phyloP scores from a whole-genome alignment of 2,797 vertebrate species.

The Sebastes cheni region DNA sequence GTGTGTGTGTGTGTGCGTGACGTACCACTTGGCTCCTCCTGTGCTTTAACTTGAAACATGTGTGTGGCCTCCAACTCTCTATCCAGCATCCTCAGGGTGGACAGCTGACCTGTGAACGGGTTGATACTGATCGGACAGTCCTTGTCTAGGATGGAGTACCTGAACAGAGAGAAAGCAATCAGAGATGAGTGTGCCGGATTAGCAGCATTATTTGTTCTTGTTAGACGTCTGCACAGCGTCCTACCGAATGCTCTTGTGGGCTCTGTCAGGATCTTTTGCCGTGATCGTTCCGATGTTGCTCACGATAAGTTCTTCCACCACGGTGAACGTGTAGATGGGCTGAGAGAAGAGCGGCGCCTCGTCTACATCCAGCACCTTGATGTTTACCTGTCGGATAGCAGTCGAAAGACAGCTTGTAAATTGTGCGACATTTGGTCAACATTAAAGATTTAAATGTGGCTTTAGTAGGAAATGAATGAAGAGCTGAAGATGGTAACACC shows the following conservation, averaged over 20 bases:
- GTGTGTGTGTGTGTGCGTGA: not conserved
- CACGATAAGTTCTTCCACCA: conserved; percentile 81
- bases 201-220: not conserved
- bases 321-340: conserved; percentile 82
- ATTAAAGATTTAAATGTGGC: not conserved
- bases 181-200: not conserved
- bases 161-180: conserved; percentile 27
- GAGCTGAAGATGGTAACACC: not conserved
- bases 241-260: conserved; percentile 84
- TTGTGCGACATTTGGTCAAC: not conserved
- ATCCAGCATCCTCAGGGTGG: conserved; percentile 73
- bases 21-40: conserved; percentile 75
- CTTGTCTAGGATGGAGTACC: conserved; percentile 76
- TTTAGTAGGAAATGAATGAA: not conserved
- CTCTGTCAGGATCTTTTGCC: conserved; percentile 87
- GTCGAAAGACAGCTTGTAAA: not conserved
- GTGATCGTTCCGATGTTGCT: conserved; percentile 80
- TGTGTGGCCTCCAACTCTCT: conserved; percentile 70
- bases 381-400: conserved; percentile 64
- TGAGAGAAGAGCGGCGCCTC: conserved; percentile 89
- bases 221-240: not conserved
- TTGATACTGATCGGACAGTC: conserved; percentile 74
- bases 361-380: conserved; percentile 88
- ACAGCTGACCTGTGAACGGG: conserved; percentile 68
- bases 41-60: conserved; percentile 76